phyloP scores from a whole-genome alignment of 1,140 invertebrate species.

The Brachionus asplanchnoidis region DNA sequence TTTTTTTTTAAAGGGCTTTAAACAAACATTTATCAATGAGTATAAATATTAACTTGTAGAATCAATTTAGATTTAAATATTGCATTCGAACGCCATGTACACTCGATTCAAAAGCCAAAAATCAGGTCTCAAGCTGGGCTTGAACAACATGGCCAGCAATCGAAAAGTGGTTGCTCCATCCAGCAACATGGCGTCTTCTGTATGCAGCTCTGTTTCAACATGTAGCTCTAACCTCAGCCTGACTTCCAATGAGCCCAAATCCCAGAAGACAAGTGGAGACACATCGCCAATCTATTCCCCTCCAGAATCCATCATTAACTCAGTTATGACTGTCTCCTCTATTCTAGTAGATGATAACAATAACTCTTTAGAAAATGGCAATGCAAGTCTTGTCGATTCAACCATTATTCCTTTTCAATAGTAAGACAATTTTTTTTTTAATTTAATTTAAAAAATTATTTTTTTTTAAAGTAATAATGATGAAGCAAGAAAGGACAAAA shows the following conservation, averaged over 20 bases:
- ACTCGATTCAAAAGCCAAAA: slow-evolving; percentile 37
- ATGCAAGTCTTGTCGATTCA: not conserved
- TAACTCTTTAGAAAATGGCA: not conserved
- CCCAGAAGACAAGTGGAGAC: not conserved
- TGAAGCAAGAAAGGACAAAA: not conserved
- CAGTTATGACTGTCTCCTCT: not conserved
- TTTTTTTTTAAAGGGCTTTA: not conserved
- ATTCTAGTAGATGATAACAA: slow-evolving; percentile 9
- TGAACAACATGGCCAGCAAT: not conserved
- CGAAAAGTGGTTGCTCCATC: slow-evolving; percentile 17
- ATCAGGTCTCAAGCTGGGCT: slow-evolving; percentile 29
- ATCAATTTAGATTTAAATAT: not conserved
- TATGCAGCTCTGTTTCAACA: not conserved
- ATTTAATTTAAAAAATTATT: not conserved
- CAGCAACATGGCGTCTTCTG: not conserved
- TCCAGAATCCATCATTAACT: not conserved
- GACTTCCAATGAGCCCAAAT: not conserved
- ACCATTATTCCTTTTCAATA: slow-evolving; percentile 20
- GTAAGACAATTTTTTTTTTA: not conserved
- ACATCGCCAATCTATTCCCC: slow-evolving; percentile 10
- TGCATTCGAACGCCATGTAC: slow-evolving; percentile 4
- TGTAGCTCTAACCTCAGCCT: not conserved
- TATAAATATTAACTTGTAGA: not conserved
- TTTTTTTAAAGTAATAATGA: slow-evolving; percentile 21
- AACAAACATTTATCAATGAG: not conserved